Evolutionary conservation across 2,113 vertebrate genomes (phyloP).

Genomic region (Excalfactoria chinensis): DNA sequence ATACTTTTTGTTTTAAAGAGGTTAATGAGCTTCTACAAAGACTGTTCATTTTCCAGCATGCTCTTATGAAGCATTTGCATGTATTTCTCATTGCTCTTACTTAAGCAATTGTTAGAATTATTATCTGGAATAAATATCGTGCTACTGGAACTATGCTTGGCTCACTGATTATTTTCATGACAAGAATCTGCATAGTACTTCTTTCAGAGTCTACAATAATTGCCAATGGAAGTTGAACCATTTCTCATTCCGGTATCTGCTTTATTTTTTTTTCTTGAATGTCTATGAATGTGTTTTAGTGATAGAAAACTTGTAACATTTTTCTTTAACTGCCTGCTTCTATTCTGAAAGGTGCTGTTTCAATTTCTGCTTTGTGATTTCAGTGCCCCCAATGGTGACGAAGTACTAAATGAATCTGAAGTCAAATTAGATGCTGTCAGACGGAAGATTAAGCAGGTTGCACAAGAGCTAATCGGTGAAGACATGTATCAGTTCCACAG

Average conservation of each 20-base stretch:
- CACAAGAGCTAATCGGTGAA: slow-evolving; percentile 91
- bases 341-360: not conserved
- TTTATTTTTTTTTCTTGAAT: not conserved
- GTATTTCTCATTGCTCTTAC: not conserved
- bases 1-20: not conserved
- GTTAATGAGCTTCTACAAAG: not conserved
- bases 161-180: not conserved
- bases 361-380: slow-evolving; percentile 35
- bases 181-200: not conserved
- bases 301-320: not conserved
- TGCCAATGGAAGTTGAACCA: not conserved
- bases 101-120: not conserved
- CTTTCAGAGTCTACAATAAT: not conserved
- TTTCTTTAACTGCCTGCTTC: not conserved
- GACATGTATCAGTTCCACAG: slow-evolving; percentile 94
- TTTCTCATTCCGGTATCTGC: not conserved
- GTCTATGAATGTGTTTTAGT: not conserved
- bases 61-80: not conserved
- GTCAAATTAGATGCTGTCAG: slow-evolving; percentile 88
- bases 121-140: not conserved
- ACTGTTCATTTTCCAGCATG: not conserved
- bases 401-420: slow-evolving; percentile 90
- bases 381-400: slow-evolving; percentile 88
- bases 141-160: not conserved
- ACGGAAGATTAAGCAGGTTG: slow-evolving; percentile 90